Percentiles rank a stretch among this genome's conserved stretches.
Evolutionary conservation across 2,888 invertebrate species (phyloP).

Genomic region (Villa cingulata): DNA sequence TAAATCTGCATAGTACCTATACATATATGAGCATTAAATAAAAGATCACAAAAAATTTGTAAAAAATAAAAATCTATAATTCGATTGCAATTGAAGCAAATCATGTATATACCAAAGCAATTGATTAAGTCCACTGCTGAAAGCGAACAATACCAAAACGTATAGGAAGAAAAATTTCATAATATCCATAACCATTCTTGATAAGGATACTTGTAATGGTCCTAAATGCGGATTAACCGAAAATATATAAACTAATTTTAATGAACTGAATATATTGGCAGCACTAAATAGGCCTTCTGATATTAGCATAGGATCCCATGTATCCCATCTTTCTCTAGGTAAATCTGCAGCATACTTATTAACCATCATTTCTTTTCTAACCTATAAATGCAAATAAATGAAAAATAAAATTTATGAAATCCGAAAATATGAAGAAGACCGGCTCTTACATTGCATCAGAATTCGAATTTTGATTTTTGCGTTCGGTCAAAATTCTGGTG

Average conservation of each 20-base stretch:
- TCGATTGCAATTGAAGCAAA: background rate
- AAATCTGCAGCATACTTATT: slow-evolving; percentile 47
- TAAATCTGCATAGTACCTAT: slow-evolving; percentile 80
- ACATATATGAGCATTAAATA: too few relatives aligned
- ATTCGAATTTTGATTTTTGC: too few relatives aligned
- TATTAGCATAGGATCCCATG: slow-evolving; percentile 96
- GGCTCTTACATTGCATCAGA: too few relatives aligned
- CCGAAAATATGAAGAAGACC: too few relatives aligned
- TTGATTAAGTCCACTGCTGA: slow-evolving; percentile 66
- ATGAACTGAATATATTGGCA: slow-evolving; percentile 92
- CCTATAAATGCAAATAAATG: slow-evolving; percentile 35
- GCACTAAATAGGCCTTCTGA: slow-evolving; percentile 95
- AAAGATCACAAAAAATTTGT: too few relatives aligned
- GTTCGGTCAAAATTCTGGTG: too few relatives aligned
- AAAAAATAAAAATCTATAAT: too few relatives aligned
- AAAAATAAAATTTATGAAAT: too few relatives aligned
- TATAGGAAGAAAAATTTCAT: slow-evolving; percentile 93
- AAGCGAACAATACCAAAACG: slow-evolving; percentile 83
- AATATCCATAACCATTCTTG: slow-evolving; percentile 88
- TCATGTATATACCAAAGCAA: slow-evolving; percentile 30
- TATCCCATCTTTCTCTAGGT: slow-evolving; percentile 86
- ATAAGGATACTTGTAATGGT: slow-evolving; percentile 88
- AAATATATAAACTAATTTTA: slow-evolving; percentile 95
- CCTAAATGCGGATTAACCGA: slow-evolving; percentile 95
- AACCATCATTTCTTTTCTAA: slow-evolving; percentile 55